phyloP scores from a whole-genome alignment of 2,797 vertebrate genomes.

The Emydoidea blandingii region DNA sequence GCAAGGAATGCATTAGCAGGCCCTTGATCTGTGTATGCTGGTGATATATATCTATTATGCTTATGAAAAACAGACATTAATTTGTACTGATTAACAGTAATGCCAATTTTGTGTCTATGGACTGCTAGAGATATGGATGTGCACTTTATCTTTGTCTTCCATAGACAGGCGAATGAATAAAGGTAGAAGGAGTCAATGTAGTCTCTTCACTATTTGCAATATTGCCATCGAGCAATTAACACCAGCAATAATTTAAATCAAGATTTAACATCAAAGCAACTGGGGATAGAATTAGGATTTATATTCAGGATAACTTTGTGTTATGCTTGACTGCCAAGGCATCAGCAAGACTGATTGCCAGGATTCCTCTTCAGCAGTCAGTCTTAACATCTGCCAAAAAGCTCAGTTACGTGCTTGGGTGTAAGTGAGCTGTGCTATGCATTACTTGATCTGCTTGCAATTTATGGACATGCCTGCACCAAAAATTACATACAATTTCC shows the following conservation, averaged over 20 bases:
- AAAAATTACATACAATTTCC: constrained; percentile 35
- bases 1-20: background rate
- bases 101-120: background rate
- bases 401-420: constrained; percentile 24
- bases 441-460: constrained; percentile 25
- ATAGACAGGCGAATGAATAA: background rate
- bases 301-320: constrained; percentile 42
- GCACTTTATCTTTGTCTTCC: background rate
- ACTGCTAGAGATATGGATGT: background rate
- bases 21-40: background rate
- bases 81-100: background rate
- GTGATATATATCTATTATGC: background rate
- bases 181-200: constrained; percentile 26
- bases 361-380: constrained; percentile 55
- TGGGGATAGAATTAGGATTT: constrained; percentile 61
- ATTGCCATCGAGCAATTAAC: constrained; percentile 53
- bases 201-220: constrained; percentile 57
- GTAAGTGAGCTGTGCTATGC: constrained; percentile 26
- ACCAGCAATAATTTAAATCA: constrained; percentile 51
- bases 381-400: background rate
- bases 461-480: constrained; percentile 38
- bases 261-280: constrained; percentile 67
- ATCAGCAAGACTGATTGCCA: constrained; percentile 58
- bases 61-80: background rate
- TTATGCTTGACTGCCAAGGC: constrained; percentile 36